Evolutionary conservation across 2,113 vertebrate species (phyloP), one percentile per base, ranked within the genome.

Genomic region (Stercorarius parasiticus): DNA sequence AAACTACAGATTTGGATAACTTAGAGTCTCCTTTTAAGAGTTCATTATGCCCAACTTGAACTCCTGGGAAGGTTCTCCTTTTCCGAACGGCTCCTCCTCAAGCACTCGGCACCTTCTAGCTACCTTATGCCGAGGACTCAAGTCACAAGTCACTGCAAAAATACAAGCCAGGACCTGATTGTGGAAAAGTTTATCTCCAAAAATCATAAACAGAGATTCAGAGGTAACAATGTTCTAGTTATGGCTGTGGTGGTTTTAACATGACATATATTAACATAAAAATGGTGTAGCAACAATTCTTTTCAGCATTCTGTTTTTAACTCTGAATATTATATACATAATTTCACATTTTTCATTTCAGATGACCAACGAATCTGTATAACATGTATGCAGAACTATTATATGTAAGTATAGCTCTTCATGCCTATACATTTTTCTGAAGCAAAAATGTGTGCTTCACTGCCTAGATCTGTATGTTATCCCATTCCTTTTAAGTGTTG

Each of bases 351-450:
- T 94, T 97, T 92, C 15, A 93, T 98, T 97, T 95, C 98, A 99
- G 99, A 98, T 98, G 98, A 99, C 95, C 99, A 99, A 90, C 98
- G 96, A 97, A 97, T 96, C 82, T 99, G 99, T 92, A 97, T 98
- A 67, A 98, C 98, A 53, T 99, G 99, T 90, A 86, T 95, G 93
- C 94, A 94, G 58, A 98, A 98, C 91, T 99, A 99, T 96, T 99
- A 99, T 95, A 99, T 98, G 99, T 99, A 99, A 99, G 99, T 98
- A 93, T 55, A 86, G 14, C 12, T 69, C 13, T 82, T 82, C 17
- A 67, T 32, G 16, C 25, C 17, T 61, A 36, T 86, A 49, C 32
- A 32, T 64, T 94, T 66, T 96, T 95, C 62, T 91, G n/a, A 90
- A 88, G 36, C 9, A 89, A 87, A 79, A 64, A 69, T 27, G 3